Evolutionary conservation across 2,888 invertebrate species (phyloP), one percentile per base, ranked within the genome.

Genomic region (Tenthredo notha): DNA sequence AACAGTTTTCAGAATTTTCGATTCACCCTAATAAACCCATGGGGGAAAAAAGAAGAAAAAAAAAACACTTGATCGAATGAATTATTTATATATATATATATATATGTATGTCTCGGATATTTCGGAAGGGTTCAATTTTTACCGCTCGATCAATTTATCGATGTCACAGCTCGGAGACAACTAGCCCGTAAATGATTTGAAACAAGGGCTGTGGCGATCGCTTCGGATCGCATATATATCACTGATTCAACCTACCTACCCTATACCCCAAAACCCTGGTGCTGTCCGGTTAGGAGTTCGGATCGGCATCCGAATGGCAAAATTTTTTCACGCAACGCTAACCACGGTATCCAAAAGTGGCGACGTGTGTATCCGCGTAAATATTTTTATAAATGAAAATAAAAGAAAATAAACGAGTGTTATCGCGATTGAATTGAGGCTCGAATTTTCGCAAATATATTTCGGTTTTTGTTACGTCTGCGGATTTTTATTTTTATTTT

Each of bases 311-410:
- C 6, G 25, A 67, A 67, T 67, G 29, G 67, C 5, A 33, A 15
- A 67, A 33, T 67, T 67, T 67, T 67, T 67, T 33, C 33, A 67
- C 67, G 67, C 67, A 29, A 67, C 33, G 33, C 67, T 33, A 67
- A 33, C 67, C 18, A 33, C 67, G 33, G 67, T 7, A 67, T n/a
- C n/a, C n/a, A n/a, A n/a, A n/a, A n/a, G n/a, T n/a, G n/a, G n/a
- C 33, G 33, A 67, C 67, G 33, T 67, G 18, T 15, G 33, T 15
- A 33, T 67, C 33, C 67, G 67, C 67, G 67, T 1, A 33, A 67
- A 67, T 33, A 67, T 25, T 67, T 67, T 29, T 18, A 18, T 33
- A 7, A 67, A 67, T 67, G 67, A 33, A 33, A 33, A 33, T 6
- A 67, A 33, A 33, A 4, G 33, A 67, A 15, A 67, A 67, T 33